These are phyloP conservation scores for Philonicus albiceps DNA, from an alignment of 2,888 invertebrate species.

Conservation along the genomic window DNA sequence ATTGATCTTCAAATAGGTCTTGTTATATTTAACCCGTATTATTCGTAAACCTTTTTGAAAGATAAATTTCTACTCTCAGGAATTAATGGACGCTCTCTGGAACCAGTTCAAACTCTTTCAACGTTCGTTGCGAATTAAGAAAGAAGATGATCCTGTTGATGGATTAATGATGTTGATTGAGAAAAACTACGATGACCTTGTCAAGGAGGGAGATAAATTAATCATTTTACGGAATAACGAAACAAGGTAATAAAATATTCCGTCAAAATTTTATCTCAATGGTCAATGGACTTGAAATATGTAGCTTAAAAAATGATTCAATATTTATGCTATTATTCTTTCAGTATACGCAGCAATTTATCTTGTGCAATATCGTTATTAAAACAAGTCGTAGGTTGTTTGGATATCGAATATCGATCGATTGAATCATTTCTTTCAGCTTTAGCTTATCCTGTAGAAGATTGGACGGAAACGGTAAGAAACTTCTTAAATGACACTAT, in stretches of 20 bases:
- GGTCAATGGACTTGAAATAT: background rate
- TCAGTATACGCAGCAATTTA: slow-evolving; percentile 57
- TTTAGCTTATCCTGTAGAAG: slow-evolving; percentile 58
- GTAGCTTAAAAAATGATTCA: background rate
- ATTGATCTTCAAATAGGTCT: no score
- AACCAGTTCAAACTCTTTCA: slow-evolving; percentile 61
- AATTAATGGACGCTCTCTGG: slow-evolving; percentile 58
- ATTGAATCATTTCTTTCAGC: slow-evolving; percentile 56
- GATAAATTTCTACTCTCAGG: slow-evolving; percentile 35
- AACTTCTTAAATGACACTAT: background rate
- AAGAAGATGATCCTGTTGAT: slow-evolving; percentile 59
- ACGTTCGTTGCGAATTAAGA: slow-evolving; percentile 58
- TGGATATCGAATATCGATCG: slow-evolving; percentile 58
- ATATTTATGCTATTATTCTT: background rate
- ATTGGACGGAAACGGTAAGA: slow-evolving; percentile 60
- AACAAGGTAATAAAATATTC: slow-evolving; percentile 52
- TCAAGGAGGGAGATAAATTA: slow-evolving; percentile 60
- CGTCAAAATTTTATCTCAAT: background rate
- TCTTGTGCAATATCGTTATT: slow-evolving; percentile 58
- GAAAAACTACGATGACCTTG: slow-evolving; percentile 61
- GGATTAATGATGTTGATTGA: slow-evolving; percentile 61
- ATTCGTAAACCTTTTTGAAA: background rate
- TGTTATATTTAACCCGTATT: background rate
- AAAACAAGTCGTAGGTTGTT: slow-evolving; percentile 56
- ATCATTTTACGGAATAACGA: slow-evolving; percentile 59